Conservation (phyloP, 2,888 invertebrate species). For the Dyspetes luteomarginatus region DNA sequence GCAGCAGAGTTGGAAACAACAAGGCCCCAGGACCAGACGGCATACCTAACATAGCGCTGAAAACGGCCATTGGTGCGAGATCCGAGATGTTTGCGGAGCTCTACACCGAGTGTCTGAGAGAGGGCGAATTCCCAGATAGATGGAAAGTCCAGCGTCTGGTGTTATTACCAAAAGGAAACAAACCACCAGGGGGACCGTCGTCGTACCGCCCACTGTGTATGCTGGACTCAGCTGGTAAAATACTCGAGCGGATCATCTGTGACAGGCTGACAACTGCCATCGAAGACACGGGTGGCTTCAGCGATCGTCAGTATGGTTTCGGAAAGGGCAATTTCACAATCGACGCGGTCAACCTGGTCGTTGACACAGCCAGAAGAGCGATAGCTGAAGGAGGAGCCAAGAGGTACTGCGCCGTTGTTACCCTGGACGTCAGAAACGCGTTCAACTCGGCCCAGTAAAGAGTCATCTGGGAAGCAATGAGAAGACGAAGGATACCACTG, state of each 20-base stretch:
- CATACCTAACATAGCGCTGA: constrained; percentile 51
- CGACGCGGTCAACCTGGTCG: constrained; percentile 50
- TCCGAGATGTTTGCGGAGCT: constrained; percentile 53
- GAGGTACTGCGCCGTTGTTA: constrained; percentile 33
- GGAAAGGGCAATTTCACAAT: constrained; percentile 49
- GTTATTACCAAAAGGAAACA: constrained; percentile 57
- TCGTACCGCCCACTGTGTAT: constrained; percentile 47
- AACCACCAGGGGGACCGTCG: constrained; percentile 42
- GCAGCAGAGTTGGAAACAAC: constrained; percentile 33
- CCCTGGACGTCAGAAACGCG: constrained; percentile 64
- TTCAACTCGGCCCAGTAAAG: constrained; percentile 54
- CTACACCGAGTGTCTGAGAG: neutral
- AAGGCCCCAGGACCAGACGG: constrained; percentile 56
- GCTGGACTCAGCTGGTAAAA: constrained; percentile 60
- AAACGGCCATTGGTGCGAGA: constrained; percentile 27
- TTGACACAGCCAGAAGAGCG: constrained; percentile 42
- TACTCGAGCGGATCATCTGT: constrained; percentile 46
- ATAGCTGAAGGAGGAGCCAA: constrained; percentile 48
- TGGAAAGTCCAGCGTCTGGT: constrained; percentile 62
- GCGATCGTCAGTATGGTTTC: constrained; percentile 60
- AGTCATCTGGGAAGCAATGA: constrained; percentile 33
- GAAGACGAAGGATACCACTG: neutral
- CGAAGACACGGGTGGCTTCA: neutral
- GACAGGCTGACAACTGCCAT: constrained; percentile 16
- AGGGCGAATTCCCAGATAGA: constrained; percentile 48